Evolutionary conservation across 2,888 invertebrate genomes (phyloP).

Genomic region (Drepana falcataria): DNA sequence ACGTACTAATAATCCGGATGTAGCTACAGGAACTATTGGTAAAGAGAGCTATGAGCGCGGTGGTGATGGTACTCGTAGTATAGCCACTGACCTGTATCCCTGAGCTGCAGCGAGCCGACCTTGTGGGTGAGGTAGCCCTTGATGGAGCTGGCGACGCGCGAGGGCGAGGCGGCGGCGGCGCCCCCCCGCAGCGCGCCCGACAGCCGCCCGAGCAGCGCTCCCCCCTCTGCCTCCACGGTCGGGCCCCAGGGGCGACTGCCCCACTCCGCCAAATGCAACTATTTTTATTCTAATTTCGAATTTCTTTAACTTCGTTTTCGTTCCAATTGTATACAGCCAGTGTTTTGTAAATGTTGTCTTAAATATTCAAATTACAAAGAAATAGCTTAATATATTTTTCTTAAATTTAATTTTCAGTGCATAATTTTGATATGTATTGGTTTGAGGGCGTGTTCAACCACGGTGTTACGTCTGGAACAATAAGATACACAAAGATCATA

Average conservation of each 20-base stretch:
- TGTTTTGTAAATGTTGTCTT: slow-evolving; percentile 11
- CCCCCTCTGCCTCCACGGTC: slow-evolving; percentile 75
- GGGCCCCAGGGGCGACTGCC: slow-evolving; percentile 45
- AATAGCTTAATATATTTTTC: neutral
- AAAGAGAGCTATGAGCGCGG: too few species aligned
- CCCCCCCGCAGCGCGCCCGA: slow-evolving; percentile 83
- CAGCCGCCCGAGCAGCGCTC: slow-evolving; percentile 82
- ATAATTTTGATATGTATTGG: slow-evolving; percentile 68
- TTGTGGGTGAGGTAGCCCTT: slow-evolving; percentile 84
- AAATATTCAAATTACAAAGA: slow-evolving; percentile 5
- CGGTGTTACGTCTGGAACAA: slow-evolving; percentile 70
- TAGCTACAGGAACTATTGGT: too few species aligned
- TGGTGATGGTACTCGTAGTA: too few species aligned
- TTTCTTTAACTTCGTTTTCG: slow-evolving; percentile 6
- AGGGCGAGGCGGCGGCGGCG: slow-evolving; percentile 83
- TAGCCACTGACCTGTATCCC: slow-evolving; percentile 83
- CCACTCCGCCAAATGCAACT: slow-evolving; percentile 23
- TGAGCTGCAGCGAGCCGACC: slow-evolving; percentile 82
- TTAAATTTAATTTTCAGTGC: slow-evolving; percentile 48
- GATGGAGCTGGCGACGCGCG: slow-evolving; percentile 85
- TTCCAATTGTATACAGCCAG: slow-evolving; percentile 2
- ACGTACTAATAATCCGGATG: too few species aligned
- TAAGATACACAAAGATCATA: neutral
- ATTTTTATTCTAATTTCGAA: slow-evolving; percentile 10
- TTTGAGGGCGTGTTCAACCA: slow-evolving; percentile 38